These are phyloP conservation scores for Amitus sp. DNA, from an alignment of 2,888 invertebrate species.

Conservation along the genomic window DNA sequence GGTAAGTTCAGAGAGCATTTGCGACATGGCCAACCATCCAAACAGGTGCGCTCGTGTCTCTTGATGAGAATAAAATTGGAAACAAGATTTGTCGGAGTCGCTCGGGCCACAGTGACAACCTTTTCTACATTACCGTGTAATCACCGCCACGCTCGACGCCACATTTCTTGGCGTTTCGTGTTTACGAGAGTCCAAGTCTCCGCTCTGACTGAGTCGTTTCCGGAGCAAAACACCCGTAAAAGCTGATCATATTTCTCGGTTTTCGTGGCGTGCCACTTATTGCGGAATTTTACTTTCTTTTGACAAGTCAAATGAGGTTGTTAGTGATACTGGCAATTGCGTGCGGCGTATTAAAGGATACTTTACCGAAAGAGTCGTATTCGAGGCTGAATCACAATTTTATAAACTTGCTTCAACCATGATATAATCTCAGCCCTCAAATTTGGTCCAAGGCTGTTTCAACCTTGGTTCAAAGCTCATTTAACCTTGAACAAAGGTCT, in stretches of 20 bases:
- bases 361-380: too few species aligned
- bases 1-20: not conserved
- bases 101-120: not conserved
- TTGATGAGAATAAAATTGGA: not conserved
- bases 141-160: not conserved
- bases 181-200: not conserved
- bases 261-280: constrained; percentile 27
- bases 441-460: too few species aligned
- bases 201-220: not conserved
- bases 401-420: too few species aligned
- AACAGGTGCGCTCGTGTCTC: constrained; percentile 1
- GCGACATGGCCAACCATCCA: not conserved
- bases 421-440: too few species aligned
- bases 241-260: constrained; percentile 29
- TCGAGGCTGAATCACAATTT: too few species aligned
- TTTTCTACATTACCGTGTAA: not conserved
- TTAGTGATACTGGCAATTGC: constrained; percentile 29
- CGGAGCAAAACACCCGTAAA: constrained; percentile 9
- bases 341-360: constrained; percentile 35
- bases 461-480: too few species aligned
- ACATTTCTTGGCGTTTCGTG: not conserved
- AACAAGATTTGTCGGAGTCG: not conserved
- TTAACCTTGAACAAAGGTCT: too few species aligned
- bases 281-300: constrained; percentile 22
- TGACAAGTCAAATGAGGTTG: constrained; percentile 25